Evolutionary conservation across 2,888 invertebrate genomes (phyloP).

Genomic region (Tortrix viridana): DNA sequence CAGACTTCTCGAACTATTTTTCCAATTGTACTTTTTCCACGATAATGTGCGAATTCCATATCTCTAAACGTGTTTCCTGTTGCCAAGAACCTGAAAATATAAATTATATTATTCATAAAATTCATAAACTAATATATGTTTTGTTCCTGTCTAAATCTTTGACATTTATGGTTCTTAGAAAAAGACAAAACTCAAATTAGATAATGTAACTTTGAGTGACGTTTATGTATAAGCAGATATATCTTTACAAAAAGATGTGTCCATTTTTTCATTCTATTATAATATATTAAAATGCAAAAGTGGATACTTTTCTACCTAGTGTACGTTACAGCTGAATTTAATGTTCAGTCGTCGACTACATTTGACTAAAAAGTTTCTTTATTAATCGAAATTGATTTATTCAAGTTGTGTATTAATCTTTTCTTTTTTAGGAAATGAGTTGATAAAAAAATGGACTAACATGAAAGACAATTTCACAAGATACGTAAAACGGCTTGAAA

Average conservation of each 20-base stretch:
- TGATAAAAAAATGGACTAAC: slow-evolving; percentile 33
- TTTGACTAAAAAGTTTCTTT: slow-evolving; percentile 10
- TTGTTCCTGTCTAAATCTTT: slow-evolving; percentile 3
- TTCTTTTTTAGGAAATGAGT: slow-evolving; percentile 35
- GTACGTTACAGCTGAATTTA: slow-evolving; percentile 9
- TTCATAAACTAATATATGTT: not conserved
- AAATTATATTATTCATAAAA: slow-evolving; percentile 16
- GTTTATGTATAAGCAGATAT: not conserved
- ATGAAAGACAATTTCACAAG: slow-evolving; percentile 33
- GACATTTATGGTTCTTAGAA: slow-evolving; percentile 7
- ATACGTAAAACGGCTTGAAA: slow-evolving; percentile 36
- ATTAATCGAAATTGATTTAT: slow-evolving; percentile 17
- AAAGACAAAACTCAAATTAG: not conserved
- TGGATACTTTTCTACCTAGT: slow-evolving; percentile 3
- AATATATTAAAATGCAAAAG: slow-evolving; percentile 5
- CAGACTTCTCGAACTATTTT: slow-evolving; percentile 37
- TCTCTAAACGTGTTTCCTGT: slow-evolving; percentile 36
- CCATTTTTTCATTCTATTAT: slow-evolving; percentile 7
- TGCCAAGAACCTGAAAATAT: slow-evolving; percentile 37
- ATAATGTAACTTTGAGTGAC: too few species aligned
- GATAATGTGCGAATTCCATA: slow-evolving; percentile 35
- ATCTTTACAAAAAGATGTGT: slow-evolving; percentile 5
- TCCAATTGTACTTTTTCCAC: slow-evolving; percentile 35
- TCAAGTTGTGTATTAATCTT: slow-evolving; percentile 12
- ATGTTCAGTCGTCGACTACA: slow-evolving; percentile 3